Conservation (phyloP, 2,797 vertebrate genomes). For the Huso huso region DNA sequence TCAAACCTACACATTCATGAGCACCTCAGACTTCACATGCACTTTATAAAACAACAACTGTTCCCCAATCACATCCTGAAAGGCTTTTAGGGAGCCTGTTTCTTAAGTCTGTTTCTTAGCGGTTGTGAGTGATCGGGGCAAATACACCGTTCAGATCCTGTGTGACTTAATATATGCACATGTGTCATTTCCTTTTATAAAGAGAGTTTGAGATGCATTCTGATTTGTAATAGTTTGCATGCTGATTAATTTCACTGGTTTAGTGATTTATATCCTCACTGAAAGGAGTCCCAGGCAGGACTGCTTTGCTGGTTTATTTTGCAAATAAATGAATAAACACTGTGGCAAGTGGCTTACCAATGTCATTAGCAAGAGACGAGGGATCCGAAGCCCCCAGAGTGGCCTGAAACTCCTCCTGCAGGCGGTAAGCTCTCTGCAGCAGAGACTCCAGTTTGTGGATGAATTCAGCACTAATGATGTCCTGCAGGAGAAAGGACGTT, state of each 20-base stretch:
- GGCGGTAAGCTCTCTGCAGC: slow-evolving; percentile 86
- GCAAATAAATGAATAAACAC: neutral
- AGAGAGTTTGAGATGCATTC: too few species aligned
- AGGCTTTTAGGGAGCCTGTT: neutral
- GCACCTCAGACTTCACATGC: neutral
- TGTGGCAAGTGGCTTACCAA: slow-evolving; percentile 57
- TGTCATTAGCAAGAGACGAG: slow-evolving; percentile 60
- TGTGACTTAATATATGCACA: too few species aligned
- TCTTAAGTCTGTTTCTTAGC: neutral
- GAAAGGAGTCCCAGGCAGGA: too few species aligned
- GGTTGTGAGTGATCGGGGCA: neutral
- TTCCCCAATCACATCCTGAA: too few species aligned
- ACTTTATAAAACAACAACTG: too few species aligned
- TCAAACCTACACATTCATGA: neutral
- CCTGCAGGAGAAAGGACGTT: slow-evolving; percentile 49
- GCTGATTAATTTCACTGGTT: too few species aligned
- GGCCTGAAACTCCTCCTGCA: slow-evolving; percentile 95
- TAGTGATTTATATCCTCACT: too few species aligned
- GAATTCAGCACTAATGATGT: slow-evolving; percentile 87
- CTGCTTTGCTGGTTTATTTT: too few species aligned
- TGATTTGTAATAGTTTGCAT: too few species aligned
- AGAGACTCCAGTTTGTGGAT: slow-evolving; percentile 87
- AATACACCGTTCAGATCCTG: too few species aligned
- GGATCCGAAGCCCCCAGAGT: slow-evolving; percentile 71
- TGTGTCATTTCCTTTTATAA: too few species aligned